phyloP scores from a whole-genome alignment of 2,888 invertebrate genomes.

The Microplitis manilae region DNA sequence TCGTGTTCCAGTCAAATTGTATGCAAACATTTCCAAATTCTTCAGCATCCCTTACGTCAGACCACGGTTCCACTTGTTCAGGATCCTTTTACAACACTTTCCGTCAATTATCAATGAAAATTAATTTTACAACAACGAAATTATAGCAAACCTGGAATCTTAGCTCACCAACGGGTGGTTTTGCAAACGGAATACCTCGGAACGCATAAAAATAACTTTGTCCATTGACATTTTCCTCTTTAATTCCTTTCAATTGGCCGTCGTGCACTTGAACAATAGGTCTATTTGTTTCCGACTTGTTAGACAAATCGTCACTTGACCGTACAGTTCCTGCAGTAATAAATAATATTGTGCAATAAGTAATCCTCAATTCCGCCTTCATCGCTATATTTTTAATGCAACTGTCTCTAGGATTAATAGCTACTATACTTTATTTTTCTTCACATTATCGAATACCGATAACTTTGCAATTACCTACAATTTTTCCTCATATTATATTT shows the following conservation, averaged over 20 bases:
- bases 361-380: no score
- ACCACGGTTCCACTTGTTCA: slow-evolving; percentile 57
- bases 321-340: neutral
- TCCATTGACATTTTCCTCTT: neutral
- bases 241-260: neutral
- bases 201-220: slow-evolving; percentile 31
- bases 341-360: no score
- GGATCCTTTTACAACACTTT: slow-evolving; percentile 56
- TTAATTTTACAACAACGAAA: neutral
- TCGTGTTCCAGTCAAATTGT: slow-evolving; percentile 47
- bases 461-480: no score
- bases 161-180: slow-evolving; percentile 50
- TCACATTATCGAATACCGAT: no score
- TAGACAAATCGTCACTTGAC: neutral
- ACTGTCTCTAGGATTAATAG: no score
- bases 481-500: no score
- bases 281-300: neutral
- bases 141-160: slow-evolving; percentile 47
- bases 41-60: slow-evolving; percentile 54
- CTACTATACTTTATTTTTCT: no score
- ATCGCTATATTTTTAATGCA: no score
- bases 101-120: neutral
- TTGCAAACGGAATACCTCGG: slow-evolving; percentile 54
- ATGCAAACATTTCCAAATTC: slow-evolving; percentile 52
- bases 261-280: neutral